Conservation (phyloP, 2,797 vertebrate species). For the Bradypodion ventrale region DNA sequence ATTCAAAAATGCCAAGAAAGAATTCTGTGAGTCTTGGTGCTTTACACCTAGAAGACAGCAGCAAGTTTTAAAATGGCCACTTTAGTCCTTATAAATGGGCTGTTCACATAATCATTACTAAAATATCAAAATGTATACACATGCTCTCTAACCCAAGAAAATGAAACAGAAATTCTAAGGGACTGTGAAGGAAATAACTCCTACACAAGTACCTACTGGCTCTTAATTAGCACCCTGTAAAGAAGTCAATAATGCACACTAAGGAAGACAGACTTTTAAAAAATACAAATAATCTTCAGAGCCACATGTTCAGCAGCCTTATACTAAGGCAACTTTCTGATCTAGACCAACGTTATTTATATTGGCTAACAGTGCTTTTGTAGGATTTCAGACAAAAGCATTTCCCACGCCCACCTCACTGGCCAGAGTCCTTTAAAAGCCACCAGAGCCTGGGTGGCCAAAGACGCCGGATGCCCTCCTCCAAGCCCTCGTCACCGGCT, state of each 20-base stretch:
- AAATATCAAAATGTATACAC: neutral
- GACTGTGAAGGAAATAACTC: neutral
- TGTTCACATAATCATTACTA: neutral
- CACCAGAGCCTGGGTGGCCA: too few species aligned
- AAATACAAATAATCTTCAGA: neutral
- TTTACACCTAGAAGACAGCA: constrained; percentile 91
- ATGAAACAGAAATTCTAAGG: neutral
- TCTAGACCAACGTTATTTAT: neutral
- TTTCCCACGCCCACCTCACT: neutral
- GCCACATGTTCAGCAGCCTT: too few species aligned
- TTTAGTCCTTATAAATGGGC: neutral
- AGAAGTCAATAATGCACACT: neutral
- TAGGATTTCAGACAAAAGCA: neutral
- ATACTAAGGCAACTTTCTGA: neutral
- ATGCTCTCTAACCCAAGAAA: neutral
- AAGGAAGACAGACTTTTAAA: neutral
- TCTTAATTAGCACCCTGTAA: neutral
- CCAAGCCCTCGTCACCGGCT: too few species aligned
- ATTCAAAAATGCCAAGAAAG: constrained; percentile 98
- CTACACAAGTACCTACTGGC: neutral
- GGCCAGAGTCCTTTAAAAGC: too few species aligned
- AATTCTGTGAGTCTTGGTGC: constrained; percentile 99
- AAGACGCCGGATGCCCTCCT: too few species aligned
- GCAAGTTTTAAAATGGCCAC: constrained; percentile 67
- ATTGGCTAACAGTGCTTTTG: neutral